Percentiles rank a stretch among this genome's conserved stretches.
These are phyloP conservation scores for Microcebus jonahi DNA, from an alignment of 2,113 vertebrate genomes.

Conservation along the genomic window DNA sequence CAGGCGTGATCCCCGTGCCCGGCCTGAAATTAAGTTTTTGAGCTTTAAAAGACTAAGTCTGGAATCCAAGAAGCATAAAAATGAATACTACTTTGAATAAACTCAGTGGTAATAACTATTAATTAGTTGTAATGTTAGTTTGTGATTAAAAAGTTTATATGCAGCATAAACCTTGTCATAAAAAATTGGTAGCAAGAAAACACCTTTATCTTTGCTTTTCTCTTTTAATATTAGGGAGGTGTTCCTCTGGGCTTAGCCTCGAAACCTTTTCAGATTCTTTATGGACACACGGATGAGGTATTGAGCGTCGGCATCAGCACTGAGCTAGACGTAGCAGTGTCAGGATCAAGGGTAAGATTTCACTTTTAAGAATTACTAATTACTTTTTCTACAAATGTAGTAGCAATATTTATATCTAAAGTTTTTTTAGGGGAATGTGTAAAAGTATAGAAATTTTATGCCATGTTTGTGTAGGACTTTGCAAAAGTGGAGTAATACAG, in stretches of 20 bases:
- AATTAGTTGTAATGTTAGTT: background rate
- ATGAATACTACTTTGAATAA: background rate
- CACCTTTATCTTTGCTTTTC: conserved; percentile 77
- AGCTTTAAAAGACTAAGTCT: background rate
- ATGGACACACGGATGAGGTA: conserved; percentile 95
- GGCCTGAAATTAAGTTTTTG: conserved; percentile 18
- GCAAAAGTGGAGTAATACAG: conserved; percentile 1
- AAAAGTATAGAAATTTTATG: conserved; percentile 40
- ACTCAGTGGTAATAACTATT: background rate
- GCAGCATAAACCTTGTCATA: background rate
- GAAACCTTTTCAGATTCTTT: conserved; percentile 96
- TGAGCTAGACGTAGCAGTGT: conserved; percentile 97
- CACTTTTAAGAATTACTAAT: conserved; percentile 23
- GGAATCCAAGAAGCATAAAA: background rate
- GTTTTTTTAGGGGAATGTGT: background rate
- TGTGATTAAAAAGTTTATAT: conserved; percentile 54
- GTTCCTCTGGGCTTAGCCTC: conserved; percentile 90
- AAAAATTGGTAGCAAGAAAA: conserved; percentile 22
- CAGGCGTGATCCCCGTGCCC: too few species aligned
- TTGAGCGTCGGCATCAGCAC: conserved; percentile 95
- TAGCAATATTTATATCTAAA: conserved; percentile 8
- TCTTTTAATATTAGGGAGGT: conserved; percentile 89
- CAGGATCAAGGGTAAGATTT: conserved; percentile 92
- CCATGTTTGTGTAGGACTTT: conserved; percentile 10
- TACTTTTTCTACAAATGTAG: conserved; percentile 20